Evolutionary conservation across 2,888 invertebrate genomes (phyloP).

Genomic region (Periphyllus acericola): DNA sequence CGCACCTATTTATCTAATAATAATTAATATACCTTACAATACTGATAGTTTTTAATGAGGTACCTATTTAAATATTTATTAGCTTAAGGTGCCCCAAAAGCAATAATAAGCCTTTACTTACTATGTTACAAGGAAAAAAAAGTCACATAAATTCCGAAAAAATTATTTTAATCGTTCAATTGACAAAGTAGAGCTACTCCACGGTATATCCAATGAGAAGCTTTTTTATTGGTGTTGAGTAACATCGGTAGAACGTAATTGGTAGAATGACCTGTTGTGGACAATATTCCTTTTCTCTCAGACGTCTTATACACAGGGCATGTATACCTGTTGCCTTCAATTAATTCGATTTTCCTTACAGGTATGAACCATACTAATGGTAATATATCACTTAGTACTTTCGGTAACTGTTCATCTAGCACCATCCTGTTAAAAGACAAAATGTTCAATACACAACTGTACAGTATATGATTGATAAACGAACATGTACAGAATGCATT

Average conservation of each 20-base stretch:
- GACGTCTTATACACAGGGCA: slow-evolving; percentile 86
- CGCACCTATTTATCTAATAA: too few relatives aligned
- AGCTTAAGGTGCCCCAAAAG: too few relatives aligned
- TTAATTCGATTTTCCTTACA: slow-evolving; percentile 70
- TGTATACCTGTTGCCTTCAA: slow-evolving; percentile 72
- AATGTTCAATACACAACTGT: not conserved
- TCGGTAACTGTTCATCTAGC: slow-evolving; percentile 79
- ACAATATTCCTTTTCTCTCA: slow-evolving; percentile 80
- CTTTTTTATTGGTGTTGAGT: slow-evolving; percentile 75
- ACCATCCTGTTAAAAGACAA: slow-evolving; percentile 32
- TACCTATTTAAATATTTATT: too few relatives aligned
- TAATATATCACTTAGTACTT: slow-evolving; percentile 81
- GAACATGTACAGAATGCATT: not conserved
- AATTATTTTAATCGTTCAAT: slow-evolving; percentile 72
- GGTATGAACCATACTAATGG: slow-evolving; percentile 84
- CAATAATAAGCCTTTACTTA: too few relatives aligned
- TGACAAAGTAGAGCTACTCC: slow-evolving; percentile 83
- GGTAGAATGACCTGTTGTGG: slow-evolving; percentile 87
- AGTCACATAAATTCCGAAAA: not conserved
- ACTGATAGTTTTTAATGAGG: too few relatives aligned
- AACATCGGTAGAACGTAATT: slow-evolving; percentile 84
- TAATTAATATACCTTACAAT: too few relatives aligned
- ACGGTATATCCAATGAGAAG: slow-evolving; percentile 83
- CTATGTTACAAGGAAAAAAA: too few relatives aligned
- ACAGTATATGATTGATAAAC: not conserved